Conservation (phyloP, 2,797 vertebrate species). For the Danio kyathit region DNA sequence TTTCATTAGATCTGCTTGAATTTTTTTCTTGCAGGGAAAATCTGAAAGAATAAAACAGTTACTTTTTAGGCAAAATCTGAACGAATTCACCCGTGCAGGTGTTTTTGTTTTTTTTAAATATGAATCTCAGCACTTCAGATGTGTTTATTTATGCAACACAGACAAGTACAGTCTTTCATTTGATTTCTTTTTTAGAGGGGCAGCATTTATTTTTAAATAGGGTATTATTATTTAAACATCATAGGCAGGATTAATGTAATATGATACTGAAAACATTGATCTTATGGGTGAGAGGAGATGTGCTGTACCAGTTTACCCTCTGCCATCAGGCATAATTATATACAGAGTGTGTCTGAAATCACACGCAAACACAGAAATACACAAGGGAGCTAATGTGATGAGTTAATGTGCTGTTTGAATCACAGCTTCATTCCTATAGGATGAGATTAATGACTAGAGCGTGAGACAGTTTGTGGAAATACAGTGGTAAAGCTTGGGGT, state of each 20-base stretch:
- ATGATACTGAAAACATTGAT: slow-evolving; percentile 35
- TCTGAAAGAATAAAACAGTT: slow-evolving; percentile 2
- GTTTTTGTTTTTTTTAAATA: neutral
- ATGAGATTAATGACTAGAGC: neutral
- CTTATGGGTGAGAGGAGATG: slow-evolving; percentile 21
- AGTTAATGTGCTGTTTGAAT: neutral
- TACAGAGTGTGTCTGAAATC: slow-evolving; percentile 14
- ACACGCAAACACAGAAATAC: neutral
- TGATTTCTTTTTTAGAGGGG: neutral
- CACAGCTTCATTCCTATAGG: neutral
- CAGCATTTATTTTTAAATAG: slow-evolving; percentile 14
- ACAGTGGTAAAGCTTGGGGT: neutral
- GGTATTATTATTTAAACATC: slow-evolving; percentile 19
- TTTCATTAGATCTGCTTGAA: neutral
- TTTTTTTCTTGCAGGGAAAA: neutral
- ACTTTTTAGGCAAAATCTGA: neutral
- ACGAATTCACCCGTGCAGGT: slow-evolving; percentile 11
- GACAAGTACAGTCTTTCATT: neutral
- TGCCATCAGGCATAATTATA: slow-evolving; percentile 16
- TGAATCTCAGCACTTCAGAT: neutral
- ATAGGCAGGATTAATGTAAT: neutral
- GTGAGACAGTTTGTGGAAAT: neutral
- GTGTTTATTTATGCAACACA: slow-evolving; percentile 16
- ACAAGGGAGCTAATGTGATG: neutral
- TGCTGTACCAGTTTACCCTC: slow-evolving; percentile 17